These are phyloP conservation scores for Peromyscus leucopus DNA, from an alignment of 2,113 vertebrate species.

Conservation along the genomic window DNA sequence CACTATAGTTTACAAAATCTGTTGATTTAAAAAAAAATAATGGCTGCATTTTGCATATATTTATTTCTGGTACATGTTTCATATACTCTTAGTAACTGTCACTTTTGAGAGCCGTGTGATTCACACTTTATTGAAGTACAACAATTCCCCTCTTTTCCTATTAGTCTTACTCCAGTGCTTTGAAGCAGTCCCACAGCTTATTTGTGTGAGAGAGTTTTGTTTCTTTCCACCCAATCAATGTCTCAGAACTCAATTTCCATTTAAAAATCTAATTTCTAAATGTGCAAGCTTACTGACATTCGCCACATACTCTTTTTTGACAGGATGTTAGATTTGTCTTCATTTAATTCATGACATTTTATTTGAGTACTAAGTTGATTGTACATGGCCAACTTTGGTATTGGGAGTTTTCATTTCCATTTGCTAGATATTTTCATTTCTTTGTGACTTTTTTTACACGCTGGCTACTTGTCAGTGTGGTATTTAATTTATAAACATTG, in stretches of 20 bases:
- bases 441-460: background rate
- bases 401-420: background rate
- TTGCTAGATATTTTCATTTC: background rate
- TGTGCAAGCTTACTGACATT: background rate
- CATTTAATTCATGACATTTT: background rate
- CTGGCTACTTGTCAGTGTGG: background rate
- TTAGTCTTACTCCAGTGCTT: background rate
- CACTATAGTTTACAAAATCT: background rate
- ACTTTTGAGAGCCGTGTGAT: background rate
- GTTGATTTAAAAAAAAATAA: background rate
- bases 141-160: background rate
- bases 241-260: background rate
- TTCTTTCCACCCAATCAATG: background rate
- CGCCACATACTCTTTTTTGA: background rate
- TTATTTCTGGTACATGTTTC: background rate
- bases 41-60: background rate
- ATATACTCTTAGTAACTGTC: background rate
- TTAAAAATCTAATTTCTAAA: background rate
- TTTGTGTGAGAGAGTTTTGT: background rate
- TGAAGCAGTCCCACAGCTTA: background rate
- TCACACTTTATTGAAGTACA: background rate
- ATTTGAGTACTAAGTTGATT: background rate
- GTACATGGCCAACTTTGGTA: background rate
- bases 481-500: background rate
- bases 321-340: background rate